Conservation (phyloP, 2,797 vertebrate genomes). For the Florisuga fusca region DNA sequence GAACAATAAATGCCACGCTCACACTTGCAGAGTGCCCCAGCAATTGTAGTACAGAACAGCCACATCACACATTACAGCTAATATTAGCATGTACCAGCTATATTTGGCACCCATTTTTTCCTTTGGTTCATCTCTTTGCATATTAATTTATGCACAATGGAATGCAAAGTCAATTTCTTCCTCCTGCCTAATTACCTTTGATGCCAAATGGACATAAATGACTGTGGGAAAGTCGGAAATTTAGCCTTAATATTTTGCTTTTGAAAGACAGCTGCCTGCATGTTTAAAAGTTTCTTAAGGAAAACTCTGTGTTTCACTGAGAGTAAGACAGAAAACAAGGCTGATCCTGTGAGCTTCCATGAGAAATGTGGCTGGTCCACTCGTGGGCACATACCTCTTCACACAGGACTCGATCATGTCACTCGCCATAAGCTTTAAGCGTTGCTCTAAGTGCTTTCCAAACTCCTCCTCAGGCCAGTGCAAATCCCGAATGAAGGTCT, state of each 20-base stretch:
- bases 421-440: conserved; percentile 97
- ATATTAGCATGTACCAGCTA: not conserved
- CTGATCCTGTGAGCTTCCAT: not conserved
- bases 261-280: not conserved
- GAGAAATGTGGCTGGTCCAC: not conserved
- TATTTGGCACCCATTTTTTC: not conserved
- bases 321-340: accelerated
- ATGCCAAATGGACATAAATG: not conserved
- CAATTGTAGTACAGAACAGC: conserved; percentile 13
- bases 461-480: conserved; percentile 99
- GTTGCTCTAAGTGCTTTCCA: conserved; percentile 95
- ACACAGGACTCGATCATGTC: conserved; percentile 99
- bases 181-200: not conserved
- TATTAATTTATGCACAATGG: not conserved
- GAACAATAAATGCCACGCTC: conserved; percentile 16
- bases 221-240: not conserved
- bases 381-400: conserved; percentile 84
- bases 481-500: conserved; percentile 98
- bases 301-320: not conserved
- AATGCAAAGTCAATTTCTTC: conserved; percentile 4
- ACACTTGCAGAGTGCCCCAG: not conserved
- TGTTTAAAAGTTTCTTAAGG: not conserved
- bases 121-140: not conserved
- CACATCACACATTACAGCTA: conserved; percentile 21
- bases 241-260: conserved; percentile 3